Evolutionary conservation across 2,113 vertebrate species (phyloP).

Genomic region (Axis porcinus): DNA sequence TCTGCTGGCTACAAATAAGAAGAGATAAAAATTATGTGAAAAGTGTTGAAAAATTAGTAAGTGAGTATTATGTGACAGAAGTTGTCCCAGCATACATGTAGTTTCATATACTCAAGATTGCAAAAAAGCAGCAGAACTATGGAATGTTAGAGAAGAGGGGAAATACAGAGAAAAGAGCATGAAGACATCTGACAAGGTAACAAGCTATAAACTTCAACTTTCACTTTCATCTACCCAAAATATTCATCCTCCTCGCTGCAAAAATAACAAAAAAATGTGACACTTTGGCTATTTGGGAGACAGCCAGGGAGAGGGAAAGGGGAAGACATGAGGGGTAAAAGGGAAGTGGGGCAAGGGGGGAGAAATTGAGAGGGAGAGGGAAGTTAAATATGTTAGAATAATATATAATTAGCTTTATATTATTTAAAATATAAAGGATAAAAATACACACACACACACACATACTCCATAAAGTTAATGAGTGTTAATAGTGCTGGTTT

Average conservation of each 20-base stretch:
- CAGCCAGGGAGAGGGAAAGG: not conserved
- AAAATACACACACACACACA: not conserved
- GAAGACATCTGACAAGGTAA: not conserved
- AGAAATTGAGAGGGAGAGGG: not conserved
- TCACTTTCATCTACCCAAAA: not conserved
- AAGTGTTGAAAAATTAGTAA: not conserved
- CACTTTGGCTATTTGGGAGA: not conserved
- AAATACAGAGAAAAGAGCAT: not conserved
- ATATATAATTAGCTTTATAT: not conserved
- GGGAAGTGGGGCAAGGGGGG: rapidly evolving
- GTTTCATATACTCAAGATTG: not conserved
- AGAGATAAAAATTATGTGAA: not conserved
- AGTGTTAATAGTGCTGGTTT: not conserved
- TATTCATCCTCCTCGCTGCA: rapidly evolving
- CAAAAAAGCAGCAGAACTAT: not conserved
- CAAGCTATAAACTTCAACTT: not conserved
- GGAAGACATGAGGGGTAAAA: not conserved
- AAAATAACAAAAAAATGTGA: not conserved
- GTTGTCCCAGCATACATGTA: not conserved
- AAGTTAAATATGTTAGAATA: not conserved
- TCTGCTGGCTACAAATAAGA: not conserved
- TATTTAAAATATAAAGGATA: not conserved
- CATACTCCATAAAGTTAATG: not conserved
- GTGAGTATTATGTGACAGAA: not conserved
- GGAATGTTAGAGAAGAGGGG: not conserved